Conservation (phyloP, 1,140 invertebrate genomes). For the Cyclargus thomasi region DNA sequence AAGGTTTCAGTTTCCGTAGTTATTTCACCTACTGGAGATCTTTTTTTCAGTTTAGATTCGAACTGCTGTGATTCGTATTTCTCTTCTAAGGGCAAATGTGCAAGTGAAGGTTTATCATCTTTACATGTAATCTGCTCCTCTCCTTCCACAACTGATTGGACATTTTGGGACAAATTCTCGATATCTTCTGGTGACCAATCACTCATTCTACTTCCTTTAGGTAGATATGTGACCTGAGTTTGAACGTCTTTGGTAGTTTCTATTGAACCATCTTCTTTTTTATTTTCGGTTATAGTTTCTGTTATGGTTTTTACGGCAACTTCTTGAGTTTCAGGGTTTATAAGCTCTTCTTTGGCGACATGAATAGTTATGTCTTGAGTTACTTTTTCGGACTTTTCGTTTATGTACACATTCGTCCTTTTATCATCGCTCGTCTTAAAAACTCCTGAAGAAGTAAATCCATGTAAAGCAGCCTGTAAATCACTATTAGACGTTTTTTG, state of each 20-base stretch:
- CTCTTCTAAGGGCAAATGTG: constrained; percentile 37
- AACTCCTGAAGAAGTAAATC: constrained; percentile 60
- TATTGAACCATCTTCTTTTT: constrained; percentile 56
- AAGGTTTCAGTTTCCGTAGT: constrained; percentile 72
- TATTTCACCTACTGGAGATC: constrained; percentile 68
- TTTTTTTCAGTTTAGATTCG: constrained; percentile 51
- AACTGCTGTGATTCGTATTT: constrained; percentile 35
- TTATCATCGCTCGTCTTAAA: constrained; percentile 62
- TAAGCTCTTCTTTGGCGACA: constrained; percentile 68
- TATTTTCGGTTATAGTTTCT: constrained; percentile 68
- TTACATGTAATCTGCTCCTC: neutral
- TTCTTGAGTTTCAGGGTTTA: constrained; percentile 56
- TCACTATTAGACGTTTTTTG: constrained; percentile 69
- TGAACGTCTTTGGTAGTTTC: constrained; percentile 71
- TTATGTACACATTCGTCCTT: constrained; percentile 54
- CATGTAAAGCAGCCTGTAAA: constrained; percentile 60
- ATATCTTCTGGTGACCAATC: constrained; percentile 67
- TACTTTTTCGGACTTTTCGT: constrained; percentile 51
- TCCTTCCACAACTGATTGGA: constrained; percentile 24
- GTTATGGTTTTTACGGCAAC: constrained; percentile 70
- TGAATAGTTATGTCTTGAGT: constrained; percentile 63
- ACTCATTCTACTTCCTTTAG: constrained; percentile 60
- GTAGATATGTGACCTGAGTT: constrained; percentile 73
- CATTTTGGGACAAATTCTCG: constrained; percentile 38
- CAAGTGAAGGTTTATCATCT: constrained; percentile 37